Base-by-base conservation (phyloP, 2,797 vertebrate species). In the Sebastes paucispinis region DNA sequence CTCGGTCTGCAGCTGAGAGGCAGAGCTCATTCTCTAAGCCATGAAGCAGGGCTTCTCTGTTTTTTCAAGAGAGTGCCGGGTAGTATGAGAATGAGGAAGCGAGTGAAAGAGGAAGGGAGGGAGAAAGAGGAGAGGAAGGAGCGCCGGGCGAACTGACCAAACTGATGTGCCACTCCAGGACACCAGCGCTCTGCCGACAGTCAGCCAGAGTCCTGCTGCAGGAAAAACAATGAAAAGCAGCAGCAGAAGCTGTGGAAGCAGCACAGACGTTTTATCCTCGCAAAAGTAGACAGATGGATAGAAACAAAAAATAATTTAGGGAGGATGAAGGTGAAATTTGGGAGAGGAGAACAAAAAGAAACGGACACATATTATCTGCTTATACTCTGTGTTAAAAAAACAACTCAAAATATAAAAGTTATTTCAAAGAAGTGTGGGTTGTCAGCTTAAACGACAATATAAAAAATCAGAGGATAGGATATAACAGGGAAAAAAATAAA, bases 91-190 rank as follows among this genome's bases (percentile, higher is more conserved):
- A 87, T 20, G 79, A 92, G 91, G 81, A 91, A 91, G 90, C 39
- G 73, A 84, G 77, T 87, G 76, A 79, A 81, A 79, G 75, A 87
- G 89, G 82, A 90, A 91, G 91, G 85, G 84, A 88, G 89, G 82
- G 87, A 90, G 89, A 84, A 82, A 81, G 82, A 88, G 79, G 84
- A 90, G 92, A 90, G 92, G 87, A 91, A 87, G 88, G 66, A 86
- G 83, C 94, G 95, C 95, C 95, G 93, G 94, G 91, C 86, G 93
- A 94, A 96, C 96, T 93, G 96, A 96, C 94, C 95, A 86, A 88
- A 95, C 87, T 90, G 93, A 96, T 96, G 90, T 92, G 94, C 92
- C 93, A 92, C 96, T 95, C 95, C 95, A 94, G 96, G 96, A 91
- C 95, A 95, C 80, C 75, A 80, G 91, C 54, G 7, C n/a, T 80